These are phyloP conservation scores for Pangasianodon gigas DNA, from an alignment of 2,113 vertebrate genomes.

Conservation along the genomic window DNA sequence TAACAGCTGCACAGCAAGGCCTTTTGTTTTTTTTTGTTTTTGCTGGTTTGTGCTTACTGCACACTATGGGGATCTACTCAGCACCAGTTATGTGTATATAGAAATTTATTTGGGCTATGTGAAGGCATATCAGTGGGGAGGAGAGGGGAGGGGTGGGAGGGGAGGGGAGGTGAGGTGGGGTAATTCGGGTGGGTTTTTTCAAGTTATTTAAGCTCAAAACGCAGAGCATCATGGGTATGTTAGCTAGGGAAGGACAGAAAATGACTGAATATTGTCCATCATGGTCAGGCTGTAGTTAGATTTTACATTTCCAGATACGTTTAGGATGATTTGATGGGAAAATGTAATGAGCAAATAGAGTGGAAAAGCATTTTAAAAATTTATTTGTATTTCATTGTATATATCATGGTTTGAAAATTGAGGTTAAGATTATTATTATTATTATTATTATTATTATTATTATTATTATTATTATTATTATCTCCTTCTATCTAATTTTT, in stretches of 20 bases:
- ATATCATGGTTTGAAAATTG: slow-evolving; percentile 72
- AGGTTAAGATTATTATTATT: slow-evolving; percentile 58
- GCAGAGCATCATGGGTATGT: slow-evolving; percentile 18
- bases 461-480: slow-evolving; percentile 49
- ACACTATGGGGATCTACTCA: slow-evolving; percentile 29
- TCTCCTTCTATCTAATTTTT: slow-evolving; percentile 26
- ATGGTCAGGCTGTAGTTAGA: slow-evolving; percentile 53
- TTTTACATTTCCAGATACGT: slow-evolving; percentile 49
- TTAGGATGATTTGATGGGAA: slow-evolving; percentile 35
- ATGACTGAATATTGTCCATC: slow-evolving; percentile 48
- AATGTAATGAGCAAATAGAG: slow-evolving; percentile 62
- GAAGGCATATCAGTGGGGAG: slow-evolving; percentile 46
- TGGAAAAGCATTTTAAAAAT: slow-evolving; percentile 73
- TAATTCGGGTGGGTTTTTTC: slow-evolving; percentile 16
- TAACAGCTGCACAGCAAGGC: slow-evolving; percentile 36
- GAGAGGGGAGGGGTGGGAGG: neutral
- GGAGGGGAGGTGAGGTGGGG: neutral
- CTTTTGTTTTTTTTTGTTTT: neutral
- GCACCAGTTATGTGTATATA: slow-evolving; percentile 53
- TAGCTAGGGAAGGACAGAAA: slow-evolving; percentile 23
- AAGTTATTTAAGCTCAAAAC: slow-evolving; percentile 36
- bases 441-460: slow-evolving; percentile 53
- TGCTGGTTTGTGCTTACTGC: slow-evolving; percentile 30
- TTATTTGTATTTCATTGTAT: slow-evolving; percentile 79
- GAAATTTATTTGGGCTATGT: slow-evolving; percentile 46